Evolutionary conservation across 2,113 vertebrate genomes (phyloP), one percentile per base, ranked within the genome.

Genomic region (Pygathrix nemaeus): DNA sequence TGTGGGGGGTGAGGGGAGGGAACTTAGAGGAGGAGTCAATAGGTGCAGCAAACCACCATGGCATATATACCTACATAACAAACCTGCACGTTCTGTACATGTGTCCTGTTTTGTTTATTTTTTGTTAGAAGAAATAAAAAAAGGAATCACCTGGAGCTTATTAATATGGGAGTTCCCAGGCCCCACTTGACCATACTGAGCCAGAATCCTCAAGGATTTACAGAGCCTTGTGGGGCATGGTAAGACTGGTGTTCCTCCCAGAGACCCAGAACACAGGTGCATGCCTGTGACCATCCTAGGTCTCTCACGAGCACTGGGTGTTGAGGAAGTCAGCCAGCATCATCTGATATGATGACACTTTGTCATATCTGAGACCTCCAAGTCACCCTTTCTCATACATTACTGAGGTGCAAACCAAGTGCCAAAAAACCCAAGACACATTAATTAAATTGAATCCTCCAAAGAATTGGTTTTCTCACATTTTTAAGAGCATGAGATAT

Each of bases 401-500:
- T 64, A 27, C 68, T 75, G 43, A 52, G 48, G 72, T 78, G 40
- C 10, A 81, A 81, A 64, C 52, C 52, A 92, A 82, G 43, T 76
- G n/a, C 43, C 38, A 5, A 78, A 61, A 61, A 48, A 14, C 20
- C 23, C 40, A 84, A 89, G 55, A 72, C 8, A 84, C 30, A 16
- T 80, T 84, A 50, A 75, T 85, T 81, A 76, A 86, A 85, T 57
- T 70, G 18, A 90, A 84, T 52, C 30, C 35, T 94, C 21, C 1
- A 88, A 68, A 95, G 75, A 89, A 40, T 12, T 78, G 45, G 16
- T 85, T 96, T 90, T 96, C 73, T 97, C 30, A 87, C 61, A 64
- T 94, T 82, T 92, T 27, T 70, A 3, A 43, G 38, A 93, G 6
- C n/a, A 55, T 38, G 81, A 93, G 52, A 13, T 43, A 86, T 40